Conservation (phyloP, 1,140 invertebrate genomes). For the Nomia melanderi region DNA sequence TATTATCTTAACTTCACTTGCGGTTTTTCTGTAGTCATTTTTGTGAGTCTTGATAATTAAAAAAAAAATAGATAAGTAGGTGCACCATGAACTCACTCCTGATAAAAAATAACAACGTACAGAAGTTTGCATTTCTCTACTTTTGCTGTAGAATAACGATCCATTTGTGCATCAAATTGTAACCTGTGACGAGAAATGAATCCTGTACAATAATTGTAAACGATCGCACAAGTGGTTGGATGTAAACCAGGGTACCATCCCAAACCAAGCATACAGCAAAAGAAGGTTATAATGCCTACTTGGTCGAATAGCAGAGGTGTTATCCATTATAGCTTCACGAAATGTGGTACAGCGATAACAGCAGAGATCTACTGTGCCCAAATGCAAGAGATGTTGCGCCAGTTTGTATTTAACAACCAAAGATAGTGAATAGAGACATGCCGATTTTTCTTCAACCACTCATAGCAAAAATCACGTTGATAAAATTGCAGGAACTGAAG, state of each 20-base stretch:
- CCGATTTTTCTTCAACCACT: too few species aligned
- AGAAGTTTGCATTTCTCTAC: too few species aligned
- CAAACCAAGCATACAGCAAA: background rate
- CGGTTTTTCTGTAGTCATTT: too few species aligned
- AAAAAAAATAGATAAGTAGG: too few species aligned
- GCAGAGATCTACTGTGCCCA: background rate
- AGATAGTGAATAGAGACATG: too few species aligned
- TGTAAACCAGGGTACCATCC: background rate
- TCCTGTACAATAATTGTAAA: background rate
- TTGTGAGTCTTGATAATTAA: too few species aligned
- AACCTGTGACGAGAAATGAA: constrained; percentile 13
- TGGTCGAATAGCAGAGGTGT: background rate
- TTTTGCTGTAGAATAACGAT: background rate
- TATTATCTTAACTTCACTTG: too few species aligned
- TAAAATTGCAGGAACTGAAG: too few species aligned
- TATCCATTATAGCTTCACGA: constrained; percentile 21
- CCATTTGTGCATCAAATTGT: background rate
- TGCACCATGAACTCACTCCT: too few species aligned
- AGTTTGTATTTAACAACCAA: too few species aligned
- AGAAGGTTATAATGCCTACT: background rate
- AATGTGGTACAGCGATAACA: background rate
- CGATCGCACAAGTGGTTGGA: background rate
- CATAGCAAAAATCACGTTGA: too few species aligned
- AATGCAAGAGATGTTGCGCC: background rate
- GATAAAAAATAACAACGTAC: too few species aligned